Evolutionary conservation across 2,113 vertebrate genomes (phyloP).

Genomic region (Myotis lucifugus): DNA sequence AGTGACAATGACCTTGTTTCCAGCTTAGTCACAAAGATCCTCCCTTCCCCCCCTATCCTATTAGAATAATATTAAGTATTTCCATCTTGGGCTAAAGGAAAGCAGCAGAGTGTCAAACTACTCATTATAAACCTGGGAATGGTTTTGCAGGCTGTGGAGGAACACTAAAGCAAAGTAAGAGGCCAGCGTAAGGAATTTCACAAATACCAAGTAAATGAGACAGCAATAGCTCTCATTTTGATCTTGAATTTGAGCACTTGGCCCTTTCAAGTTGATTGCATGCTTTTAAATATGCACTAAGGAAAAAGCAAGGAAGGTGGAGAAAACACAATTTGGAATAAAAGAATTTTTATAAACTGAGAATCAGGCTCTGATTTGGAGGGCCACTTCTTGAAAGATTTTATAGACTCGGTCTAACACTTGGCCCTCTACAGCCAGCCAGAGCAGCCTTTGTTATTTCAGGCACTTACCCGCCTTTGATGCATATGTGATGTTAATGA

Average conservation of each 20-base stretch:
- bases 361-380: conserved; percentile 20
- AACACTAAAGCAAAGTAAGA: neutral
- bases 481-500: neutral
- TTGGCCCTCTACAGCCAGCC: neutral
- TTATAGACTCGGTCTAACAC: neutral
- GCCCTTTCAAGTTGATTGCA: conserved; percentile 21
- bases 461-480: neutral
- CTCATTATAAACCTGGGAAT: neutral
- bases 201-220: neutral
- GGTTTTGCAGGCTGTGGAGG: neutral
- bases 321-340: conserved; percentile 16
- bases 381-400: neutral
- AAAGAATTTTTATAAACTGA: neutral
- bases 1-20: neutral
- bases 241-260: neutral
- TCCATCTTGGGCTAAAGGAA: neutral
- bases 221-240: neutral
- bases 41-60: neutral
- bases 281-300: neutral
- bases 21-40: neutral
- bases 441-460: neutral
- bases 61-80: conserved; percentile 48
- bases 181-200: neutral
- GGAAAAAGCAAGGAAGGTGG: neutral
- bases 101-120: neutral